phyloP scores from a whole-genome alignment of 2,797 vertebrate species.

The Urocyon cinereoargenteus region DNA sequence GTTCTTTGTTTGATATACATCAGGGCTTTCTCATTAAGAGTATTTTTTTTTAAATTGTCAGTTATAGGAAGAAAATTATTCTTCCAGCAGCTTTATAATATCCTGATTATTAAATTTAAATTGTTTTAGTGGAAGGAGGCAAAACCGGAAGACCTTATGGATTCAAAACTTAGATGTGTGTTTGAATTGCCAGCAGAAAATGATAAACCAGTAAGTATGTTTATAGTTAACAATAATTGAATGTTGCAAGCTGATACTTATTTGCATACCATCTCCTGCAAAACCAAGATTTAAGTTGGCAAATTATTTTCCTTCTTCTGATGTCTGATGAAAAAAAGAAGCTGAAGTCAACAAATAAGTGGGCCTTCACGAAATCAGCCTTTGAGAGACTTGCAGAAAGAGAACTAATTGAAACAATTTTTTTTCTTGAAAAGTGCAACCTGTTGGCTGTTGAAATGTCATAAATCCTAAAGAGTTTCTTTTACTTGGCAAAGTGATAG shows the following conservation, averaged over 20 bases:
- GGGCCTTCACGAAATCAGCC: constrained; percentile 33
- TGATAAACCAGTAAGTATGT: constrained; percentile 95
- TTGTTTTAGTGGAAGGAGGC: constrained; percentile 96
- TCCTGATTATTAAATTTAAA: constrained; percentile 81
- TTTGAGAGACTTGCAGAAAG: constrained; percentile 15
- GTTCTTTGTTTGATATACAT: constrained; percentile 73
- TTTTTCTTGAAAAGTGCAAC: not conserved
- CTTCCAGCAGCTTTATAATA: constrained; percentile 73
- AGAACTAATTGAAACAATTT: not conserved
- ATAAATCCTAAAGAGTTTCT: not conserved
- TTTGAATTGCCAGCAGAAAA: constrained; percentile 97
- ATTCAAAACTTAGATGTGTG: constrained; percentile 97
- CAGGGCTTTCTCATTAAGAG: constrained; percentile 77
- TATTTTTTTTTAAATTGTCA: constrained; percentile 82
- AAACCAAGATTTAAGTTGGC: constrained; percentile 74
- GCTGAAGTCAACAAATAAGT: constrained; percentile 65
- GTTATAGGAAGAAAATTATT: constrained; percentile 78
- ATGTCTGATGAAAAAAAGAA: constrained; percentile 64
- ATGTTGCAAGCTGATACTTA: constrained; percentile 73
- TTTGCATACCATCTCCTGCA: constrained; percentile 77
- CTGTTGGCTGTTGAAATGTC: not conserved
- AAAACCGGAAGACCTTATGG: constrained; percentile 97
- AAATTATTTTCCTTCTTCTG: constrained; percentile 75
- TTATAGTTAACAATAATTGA: constrained; percentile 67
- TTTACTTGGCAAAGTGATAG: not conserved